A percentile compares a stretch with the other conserved stretches of the same genome.
These are phyloP conservation scores for Rugalucina vietnamica DNA, from an alignment of 2,888 invertebrate species.

Conservation along the genomic window DNA sequence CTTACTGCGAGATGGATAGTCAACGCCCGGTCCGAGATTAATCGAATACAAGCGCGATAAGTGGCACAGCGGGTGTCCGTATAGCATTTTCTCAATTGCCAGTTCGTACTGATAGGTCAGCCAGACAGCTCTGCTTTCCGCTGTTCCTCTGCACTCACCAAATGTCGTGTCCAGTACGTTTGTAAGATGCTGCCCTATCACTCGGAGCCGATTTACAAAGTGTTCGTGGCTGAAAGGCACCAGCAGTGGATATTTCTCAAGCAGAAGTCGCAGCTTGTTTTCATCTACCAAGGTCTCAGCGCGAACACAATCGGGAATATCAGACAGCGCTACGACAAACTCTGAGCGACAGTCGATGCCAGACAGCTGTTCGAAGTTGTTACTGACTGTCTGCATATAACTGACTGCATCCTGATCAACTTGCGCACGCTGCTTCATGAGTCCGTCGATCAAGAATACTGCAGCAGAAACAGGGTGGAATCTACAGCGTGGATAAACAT, in stretches of 20 bases:
- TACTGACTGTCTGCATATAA: conserved; percentile 18
- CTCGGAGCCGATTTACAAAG: neutral
- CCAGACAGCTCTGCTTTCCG: conserved; percentile 11
- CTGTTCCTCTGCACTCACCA: conserved; percentile 18
- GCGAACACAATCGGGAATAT: neutral
- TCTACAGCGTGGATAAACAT: conserved; percentile 23
- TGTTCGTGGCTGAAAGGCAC: conserved; percentile 4
- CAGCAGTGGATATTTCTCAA: conserved; percentile 11
- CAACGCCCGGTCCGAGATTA: conserved; percentile 24
- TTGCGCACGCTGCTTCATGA: conserved; percentile 1
- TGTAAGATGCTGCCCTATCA: conserved; percentile 10
- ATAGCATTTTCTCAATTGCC: conserved; percentile 27
- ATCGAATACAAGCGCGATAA: conserved; percentile 24
- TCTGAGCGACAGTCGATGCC: conserved; percentile 16
- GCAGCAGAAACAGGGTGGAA: conserved; percentile 32
- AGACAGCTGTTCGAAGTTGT: conserved; percentile 29
- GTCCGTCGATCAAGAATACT: conserved; percentile 14
- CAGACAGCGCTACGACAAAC: conserved; percentile 18
- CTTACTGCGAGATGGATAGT: conserved; percentile 23
- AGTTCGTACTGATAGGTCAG: conserved; percentile 24
- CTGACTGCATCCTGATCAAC: conserved; percentile 10
- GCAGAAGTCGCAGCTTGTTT: neutral
- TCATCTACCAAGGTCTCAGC: neutral
- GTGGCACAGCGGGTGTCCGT: conserved; percentile 26
- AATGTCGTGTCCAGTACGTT: neutral